Percentiles rank a stretch among this genome's conserved stretches.
These are phyloP conservation scores for Epinotia nisella DNA, from an alignment of 2,888 invertebrate genomes.

Conservation along the genomic window DNA sequence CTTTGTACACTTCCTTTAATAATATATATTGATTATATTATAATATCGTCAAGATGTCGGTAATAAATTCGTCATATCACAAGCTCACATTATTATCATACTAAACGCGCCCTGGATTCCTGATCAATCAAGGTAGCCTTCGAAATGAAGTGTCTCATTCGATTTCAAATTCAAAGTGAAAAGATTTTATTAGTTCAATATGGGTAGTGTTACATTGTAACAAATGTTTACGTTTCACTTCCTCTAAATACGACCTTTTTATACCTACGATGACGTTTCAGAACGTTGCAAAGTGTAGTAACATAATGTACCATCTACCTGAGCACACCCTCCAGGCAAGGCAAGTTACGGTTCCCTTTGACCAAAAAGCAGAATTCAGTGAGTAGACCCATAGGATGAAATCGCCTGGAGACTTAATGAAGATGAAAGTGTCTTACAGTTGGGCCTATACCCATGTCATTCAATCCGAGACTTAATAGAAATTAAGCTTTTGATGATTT, in stretches of 20 bases:
- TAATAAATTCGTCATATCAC: neutral
- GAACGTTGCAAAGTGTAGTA: neutral
- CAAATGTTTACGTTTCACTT: too few relatives aligned
- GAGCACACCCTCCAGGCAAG: neutral
- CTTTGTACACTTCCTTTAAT: too few relatives aligned
- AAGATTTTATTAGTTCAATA: too few relatives aligned
- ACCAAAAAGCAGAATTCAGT: neutral
- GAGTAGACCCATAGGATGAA: neutral
- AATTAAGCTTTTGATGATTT: neutral
- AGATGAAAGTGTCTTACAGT: slow-evolving; percentile 15
- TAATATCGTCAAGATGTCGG: neutral
- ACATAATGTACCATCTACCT: neutral
- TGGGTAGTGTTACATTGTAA: too few relatives aligned
- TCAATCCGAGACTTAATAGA: neutral
- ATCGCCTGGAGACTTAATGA: slow-evolving; percentile 18
- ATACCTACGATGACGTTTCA: neutral
- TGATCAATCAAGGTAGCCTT: neutral
- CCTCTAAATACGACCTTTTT: neutral
- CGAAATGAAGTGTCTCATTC: neutral
- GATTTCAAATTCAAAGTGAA: too few relatives aligned
- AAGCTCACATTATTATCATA: neutral
- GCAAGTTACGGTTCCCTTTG: neutral
- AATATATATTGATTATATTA: too few relatives aligned
- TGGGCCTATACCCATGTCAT: slow-evolving; percentile 9
- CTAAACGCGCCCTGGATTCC: neutral